These are phyloP conservation scores for Rostratula benghalensis DNA, from an alignment of 2,113 vertebrate genomes.

Conservation along the genomic window DNA sequence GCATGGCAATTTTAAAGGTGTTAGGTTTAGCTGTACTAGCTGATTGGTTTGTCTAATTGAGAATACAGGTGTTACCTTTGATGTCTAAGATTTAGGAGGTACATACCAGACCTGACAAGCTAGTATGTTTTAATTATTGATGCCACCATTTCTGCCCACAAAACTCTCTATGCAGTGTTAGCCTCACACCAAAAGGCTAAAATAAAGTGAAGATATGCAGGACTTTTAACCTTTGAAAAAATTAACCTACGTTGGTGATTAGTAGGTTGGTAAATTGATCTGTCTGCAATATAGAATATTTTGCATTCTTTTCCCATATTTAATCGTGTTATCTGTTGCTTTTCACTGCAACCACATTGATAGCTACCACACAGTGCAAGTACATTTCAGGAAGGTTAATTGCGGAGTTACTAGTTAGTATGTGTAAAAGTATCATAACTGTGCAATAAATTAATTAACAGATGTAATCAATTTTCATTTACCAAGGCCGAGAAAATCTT, in stretches of 20 bases:
- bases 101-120: constrained; percentile 40
- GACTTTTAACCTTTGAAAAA: background rate
- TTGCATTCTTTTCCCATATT: background rate
- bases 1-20: constrained; percentile 62
- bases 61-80: constrained; percentile 67
- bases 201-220: background rate
- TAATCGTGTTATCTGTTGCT: background rate
- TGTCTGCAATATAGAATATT: background rate
- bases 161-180: constrained; percentile 16
- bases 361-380: background rate
- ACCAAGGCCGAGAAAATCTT: background rate
- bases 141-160: constrained; percentile 32
- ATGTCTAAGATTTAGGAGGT: constrained; percentile 56
- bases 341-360: background rate
- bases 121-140: constrained; percentile 68
- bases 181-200: constrained; percentile 8
- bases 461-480: background rate
- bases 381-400: background rate
- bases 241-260: background rate
- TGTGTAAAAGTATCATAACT: background rate
- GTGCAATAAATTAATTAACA: background rate
- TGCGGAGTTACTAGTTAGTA: background rate
- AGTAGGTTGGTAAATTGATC: background rate
- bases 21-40: constrained; percentile 73
- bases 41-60: constrained; percentile 70